Conservation (phyloP, 2,888 invertebrate species). For the Xylophagus ater region DNA sequence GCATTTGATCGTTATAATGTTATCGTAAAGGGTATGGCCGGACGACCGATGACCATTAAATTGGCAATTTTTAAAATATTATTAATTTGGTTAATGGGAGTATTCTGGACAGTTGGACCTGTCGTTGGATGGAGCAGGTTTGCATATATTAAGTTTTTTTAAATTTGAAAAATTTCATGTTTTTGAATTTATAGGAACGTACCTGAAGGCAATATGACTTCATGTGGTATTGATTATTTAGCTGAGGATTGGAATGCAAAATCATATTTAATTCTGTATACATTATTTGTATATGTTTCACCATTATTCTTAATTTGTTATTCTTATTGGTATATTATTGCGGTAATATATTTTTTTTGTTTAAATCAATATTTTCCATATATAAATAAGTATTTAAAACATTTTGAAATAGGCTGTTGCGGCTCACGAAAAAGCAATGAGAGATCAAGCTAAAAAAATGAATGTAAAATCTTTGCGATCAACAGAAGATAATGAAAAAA, state of each 20-base stretch:
- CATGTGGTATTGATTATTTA: conserved; percentile 83
- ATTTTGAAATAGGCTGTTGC: conserved; percentile 54
- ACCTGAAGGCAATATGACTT: conserved; percentile 88
- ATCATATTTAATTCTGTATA: conserved; percentile 69
- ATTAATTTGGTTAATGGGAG: conserved; percentile 65
- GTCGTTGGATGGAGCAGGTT: conserved; percentile 78
- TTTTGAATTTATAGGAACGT: conserved; percentile 54
- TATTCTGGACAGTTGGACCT: conserved; percentile 72
- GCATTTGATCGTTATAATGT: conserved; percentile 89
- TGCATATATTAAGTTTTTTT: neutral
- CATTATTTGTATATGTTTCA: conserved; percentile 63
- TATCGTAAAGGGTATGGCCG: conserved; percentile 82
- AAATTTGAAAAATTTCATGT: conserved; percentile 2
- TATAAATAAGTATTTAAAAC: conserved; percentile 29
- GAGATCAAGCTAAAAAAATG: conserved; percentile 89
- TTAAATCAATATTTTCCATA: neutral
- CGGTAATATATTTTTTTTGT: conserved; percentile 40
- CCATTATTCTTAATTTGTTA: conserved; percentile 72
- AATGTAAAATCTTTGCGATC: conserved; percentile 80
- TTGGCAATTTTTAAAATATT: conserved; percentile 67
- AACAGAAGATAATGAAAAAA: conserved; percentile 62
- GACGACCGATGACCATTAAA: conserved; percentile 71
- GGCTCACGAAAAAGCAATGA: conserved; percentile 75
- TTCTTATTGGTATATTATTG: conserved; percentile 80
- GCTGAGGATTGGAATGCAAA: conserved; percentile 62